phyloP scores from a whole-genome alignment of 1,140 invertebrate species.

The Magallana angulata region DNA sequence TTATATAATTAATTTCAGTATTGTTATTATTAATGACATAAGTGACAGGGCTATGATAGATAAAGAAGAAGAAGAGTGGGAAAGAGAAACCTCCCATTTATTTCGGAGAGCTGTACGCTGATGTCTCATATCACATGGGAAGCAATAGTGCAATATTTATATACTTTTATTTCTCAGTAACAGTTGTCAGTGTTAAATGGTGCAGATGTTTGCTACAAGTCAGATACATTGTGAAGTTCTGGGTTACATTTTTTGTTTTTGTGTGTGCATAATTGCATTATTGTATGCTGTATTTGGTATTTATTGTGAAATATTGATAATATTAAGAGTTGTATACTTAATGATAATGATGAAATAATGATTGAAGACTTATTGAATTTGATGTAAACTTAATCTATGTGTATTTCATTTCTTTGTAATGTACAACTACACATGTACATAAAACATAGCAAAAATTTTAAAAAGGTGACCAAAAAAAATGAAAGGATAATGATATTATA shows the following conservation, averaged over 20 bases:
- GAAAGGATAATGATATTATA: too few species aligned
- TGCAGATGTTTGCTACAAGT: slow-evolving; percentile 13
- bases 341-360: slow-evolving; percentile 7
- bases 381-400: not conserved
- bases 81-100: not conserved
- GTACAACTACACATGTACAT: not conserved
- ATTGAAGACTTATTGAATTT: not conserved
- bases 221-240: too few species aligned
- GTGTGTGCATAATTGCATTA: slow-evolving; percentile 13
- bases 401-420: slow-evolving; percentile 17
- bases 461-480: too few species aligned
- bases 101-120: not conserved
- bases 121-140: slow-evolving; percentile 30
- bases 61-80: too few species aligned
- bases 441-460: too few species aligned
- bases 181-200: slow-evolving; percentile 7
- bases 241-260: not conserved
- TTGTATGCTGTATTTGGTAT: slow-evolving; percentile 10
- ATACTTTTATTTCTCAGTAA: slow-evolving; percentile 4
- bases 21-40: slow-evolving; percentile 1
- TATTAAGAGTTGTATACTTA: not conserved
- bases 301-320: slow-evolving; percentile 19
- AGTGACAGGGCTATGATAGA: not conserved
- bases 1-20: not conserved
- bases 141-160: slow-evolving; percentile 36